Evolutionary conservation across 2,888 invertebrate genomes (phyloP).

Genomic region (Tetranychus truncatus): DNA sequence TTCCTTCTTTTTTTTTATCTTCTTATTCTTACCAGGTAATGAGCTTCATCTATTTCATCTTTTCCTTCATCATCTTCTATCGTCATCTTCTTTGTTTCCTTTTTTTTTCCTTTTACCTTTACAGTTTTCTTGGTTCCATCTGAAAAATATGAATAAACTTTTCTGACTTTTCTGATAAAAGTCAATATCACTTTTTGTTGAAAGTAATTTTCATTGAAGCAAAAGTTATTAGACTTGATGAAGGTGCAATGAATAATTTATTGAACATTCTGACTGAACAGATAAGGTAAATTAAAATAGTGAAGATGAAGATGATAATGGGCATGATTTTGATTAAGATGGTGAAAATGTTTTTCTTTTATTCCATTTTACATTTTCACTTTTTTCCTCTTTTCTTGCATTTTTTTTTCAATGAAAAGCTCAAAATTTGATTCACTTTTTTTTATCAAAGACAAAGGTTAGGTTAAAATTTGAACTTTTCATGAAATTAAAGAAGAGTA

Average conservation of each 20-base stretch:
- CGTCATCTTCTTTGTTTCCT: neutral
- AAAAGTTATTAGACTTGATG: neutral
- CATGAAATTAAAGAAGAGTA: neutral
- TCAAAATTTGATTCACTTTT: neutral
- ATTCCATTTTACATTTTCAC: too few species aligned
- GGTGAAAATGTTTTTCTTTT: too few species aligned
- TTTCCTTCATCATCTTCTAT: neutral
- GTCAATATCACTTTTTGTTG: too few species aligned
- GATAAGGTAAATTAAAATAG: conserved; percentile 1
- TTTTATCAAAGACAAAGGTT: neutral
- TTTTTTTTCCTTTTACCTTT: neutral
- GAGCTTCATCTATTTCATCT: neutral
- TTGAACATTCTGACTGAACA: neutral
- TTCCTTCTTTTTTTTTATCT: neutral
- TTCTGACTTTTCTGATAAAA: too few species aligned
- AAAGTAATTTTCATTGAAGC: neutral
- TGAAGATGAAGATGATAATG: neutral
- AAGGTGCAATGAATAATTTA: neutral
- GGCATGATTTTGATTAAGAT: too few species aligned
- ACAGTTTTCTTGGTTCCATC: neutral
- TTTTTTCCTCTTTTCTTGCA: too few species aligned
- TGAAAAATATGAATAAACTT: neutral
- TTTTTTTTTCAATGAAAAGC: too few species aligned
- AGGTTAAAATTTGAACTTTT: neutral
- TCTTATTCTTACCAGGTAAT: neutral